Evolutionary conservation across 2,113 vertebrate species (phyloP).

Genomic region (Arenaria interpres): DNA sequence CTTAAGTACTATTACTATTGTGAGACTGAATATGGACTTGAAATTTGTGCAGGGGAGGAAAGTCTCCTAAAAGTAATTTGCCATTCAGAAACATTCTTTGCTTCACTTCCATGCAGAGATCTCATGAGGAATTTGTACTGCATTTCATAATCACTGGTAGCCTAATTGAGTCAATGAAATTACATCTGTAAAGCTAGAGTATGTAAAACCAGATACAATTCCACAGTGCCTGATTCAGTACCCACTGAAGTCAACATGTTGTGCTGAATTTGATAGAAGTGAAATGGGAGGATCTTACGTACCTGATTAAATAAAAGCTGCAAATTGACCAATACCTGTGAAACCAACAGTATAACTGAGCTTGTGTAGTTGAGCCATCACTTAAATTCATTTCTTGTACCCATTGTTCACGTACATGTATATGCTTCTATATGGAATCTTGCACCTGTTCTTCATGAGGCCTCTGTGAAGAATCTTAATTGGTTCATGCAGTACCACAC

Average conservation of each 20-base stretch:
- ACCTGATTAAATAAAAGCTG: conserved; percentile 7
- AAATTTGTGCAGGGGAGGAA: background rate
- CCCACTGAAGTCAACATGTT: background rate
- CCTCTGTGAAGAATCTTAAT: background rate
- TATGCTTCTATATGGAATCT: background rate
- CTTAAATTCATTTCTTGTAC: background rate
- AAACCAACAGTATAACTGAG: background rate
- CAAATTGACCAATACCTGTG: background rate
- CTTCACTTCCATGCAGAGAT: background rate
- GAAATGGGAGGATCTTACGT: background rate
- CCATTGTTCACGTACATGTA: background rate
- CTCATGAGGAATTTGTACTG: conserved; percentile 49
- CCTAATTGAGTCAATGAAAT: conserved; percentile 50
- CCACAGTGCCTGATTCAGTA: background rate
- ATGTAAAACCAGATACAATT: conserved; percentile 29
- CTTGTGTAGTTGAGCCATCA: background rate
- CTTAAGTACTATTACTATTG: background rate
- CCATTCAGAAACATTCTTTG: conserved; percentile 47
- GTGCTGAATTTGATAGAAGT: background rate
- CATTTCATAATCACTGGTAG: conserved; percentile 47
- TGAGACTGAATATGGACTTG: background rate
- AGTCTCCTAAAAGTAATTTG: conserved; percentile 30
- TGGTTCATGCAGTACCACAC: background rate
- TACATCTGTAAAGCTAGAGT: conserved; percentile 39
- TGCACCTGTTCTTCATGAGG: background rate